Evolutionary conservation across 2,797 vertebrate species (phyloP).

Genomic region (Cephalopachus bancanus): DNA sequence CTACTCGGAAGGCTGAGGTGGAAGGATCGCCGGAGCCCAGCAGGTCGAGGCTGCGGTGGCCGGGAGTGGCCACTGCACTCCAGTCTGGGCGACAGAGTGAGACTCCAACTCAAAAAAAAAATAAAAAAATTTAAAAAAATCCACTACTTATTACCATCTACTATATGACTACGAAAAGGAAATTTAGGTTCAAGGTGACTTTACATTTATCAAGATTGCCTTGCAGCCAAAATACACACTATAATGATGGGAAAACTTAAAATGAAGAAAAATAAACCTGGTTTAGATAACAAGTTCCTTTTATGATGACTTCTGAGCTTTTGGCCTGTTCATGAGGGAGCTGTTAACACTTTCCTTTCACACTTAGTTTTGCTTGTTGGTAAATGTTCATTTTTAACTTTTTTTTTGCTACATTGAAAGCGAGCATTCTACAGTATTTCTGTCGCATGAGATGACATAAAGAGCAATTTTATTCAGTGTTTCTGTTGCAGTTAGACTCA

Average conservation of each 20-base stretch:
- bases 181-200: slow-evolving; percentile 1
- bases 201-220: slow-evolving; percentile 18
- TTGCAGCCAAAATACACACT: slow-evolving; percentile 5
- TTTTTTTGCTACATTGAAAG: background rate
- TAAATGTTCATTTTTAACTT: slow-evolving; percentile 2
- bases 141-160: background rate
- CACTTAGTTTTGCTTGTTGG: background rate
- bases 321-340: background rate
- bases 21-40: too few species aligned
- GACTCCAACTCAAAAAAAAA: too few species aligned
- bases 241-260: slow-evolving; percentile 21
- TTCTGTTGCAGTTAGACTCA: slow-evolving; percentile 27
- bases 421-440: background rate
- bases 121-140: background rate
- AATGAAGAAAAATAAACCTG: slow-evolving; percentile 26
- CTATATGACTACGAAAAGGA: background rate
- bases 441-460: background rate
- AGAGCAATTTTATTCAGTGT: background rate
- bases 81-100: too few species aligned
- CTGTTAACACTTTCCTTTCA: background rate
- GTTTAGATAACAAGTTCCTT: background rate
- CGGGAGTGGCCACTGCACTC: too few species aligned
- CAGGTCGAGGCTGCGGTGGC: too few species aligned
- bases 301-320: background rate
- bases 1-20: too few species aligned